Base-by-base conservation (phyloP, 2,888 invertebrate genomes). In the Dorcus hopei region DNA sequence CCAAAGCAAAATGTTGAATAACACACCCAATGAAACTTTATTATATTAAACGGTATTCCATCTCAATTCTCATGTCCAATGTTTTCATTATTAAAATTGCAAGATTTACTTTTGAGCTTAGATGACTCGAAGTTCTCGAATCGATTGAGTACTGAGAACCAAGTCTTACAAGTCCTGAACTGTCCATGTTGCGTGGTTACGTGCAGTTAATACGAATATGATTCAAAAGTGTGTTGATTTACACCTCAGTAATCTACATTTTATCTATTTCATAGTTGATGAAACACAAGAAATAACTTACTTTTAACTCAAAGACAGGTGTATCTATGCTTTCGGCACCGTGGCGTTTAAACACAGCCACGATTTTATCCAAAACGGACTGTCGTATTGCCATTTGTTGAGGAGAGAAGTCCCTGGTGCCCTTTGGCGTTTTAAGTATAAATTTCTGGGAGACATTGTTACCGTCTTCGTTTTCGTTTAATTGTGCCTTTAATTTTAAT, bases 301-400 rank as follows among this genome's bases (percentile, higher is more conserved):
- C 95, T 85, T 94, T 97, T 11, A 97, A 80, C 80, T 98, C 98
- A 83, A 98, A 97, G 14, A 98, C 93, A 45, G 98, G 98, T 23
- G 98, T 98, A 74, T 99, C 99, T 73, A 99, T 97, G 16, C 96
- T 94, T 75, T 95, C 96, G 14, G 97, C 99, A 41, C 99, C 99
- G 73, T 99, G 98, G 64, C 89, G 90, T 76, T 97, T 95, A 76
- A 99, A 99, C 56, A 95, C 91, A 3, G 85, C 78, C 19, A 92
- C 84, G 63, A 99, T 93, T 78, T 91, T 94, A 61, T 90, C 86
- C 65, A 99, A 81, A 1, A 95, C 93, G 60, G 85, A 83, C 70
- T 93, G 88, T 38, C 98, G 85, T 59, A 99, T 82, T 0, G 93
- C 89, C 97, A 97, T 99, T 80, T 97, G 96, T 69, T 91, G 88